Conservation (phyloP, 2,113 vertebrate species). For the Tachycineta bicolor region DNA sequence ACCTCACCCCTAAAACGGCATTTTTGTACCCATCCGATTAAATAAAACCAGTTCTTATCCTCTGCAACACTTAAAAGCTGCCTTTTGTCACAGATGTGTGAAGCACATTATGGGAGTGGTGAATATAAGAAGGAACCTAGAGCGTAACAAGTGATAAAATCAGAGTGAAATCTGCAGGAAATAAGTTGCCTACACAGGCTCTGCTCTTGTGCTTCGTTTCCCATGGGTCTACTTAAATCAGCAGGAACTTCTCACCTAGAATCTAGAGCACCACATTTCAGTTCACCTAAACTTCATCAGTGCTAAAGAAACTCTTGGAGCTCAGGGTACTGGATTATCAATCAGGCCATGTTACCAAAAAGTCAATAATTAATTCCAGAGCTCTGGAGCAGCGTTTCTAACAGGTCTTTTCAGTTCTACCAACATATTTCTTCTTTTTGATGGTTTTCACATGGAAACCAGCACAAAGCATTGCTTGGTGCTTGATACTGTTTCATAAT, state of each 20-base stretch:
- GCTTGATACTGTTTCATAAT: not conserved
- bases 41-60: slow-evolving; percentile 31
- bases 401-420: not conserved
- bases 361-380: slow-evolving; percentile 14
- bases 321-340: not conserved
- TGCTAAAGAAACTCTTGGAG: not conserved
- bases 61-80: not conserved
- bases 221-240: not conserved
- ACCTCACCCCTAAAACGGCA: not conserved
- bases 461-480: not conserved
- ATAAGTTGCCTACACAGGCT: not conserved
- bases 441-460: not conserved
- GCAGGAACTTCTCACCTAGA: slow-evolving; percentile 1
- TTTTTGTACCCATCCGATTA: not conserved
- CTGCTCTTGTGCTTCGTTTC: not conserved
- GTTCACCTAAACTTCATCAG: not conserved
- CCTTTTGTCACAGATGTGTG: slow-evolving; percentile 31
- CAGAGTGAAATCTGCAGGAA: slow-evolving; percentile 1
- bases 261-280: not conserved
- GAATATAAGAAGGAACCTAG: not conserved
- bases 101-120: slow-evolving; percentile 54
- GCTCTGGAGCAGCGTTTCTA: not conserved
- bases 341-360: not conserved
- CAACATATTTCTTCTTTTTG: not conserved
- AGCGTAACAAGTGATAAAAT: not conserved